A percentile compares a stretch with the other conserved stretches of the same genome.
Evolutionary conservation across 2,797 vertebrate species (phyloP).

Genomic region (Pangasius larnaudii): DNA sequence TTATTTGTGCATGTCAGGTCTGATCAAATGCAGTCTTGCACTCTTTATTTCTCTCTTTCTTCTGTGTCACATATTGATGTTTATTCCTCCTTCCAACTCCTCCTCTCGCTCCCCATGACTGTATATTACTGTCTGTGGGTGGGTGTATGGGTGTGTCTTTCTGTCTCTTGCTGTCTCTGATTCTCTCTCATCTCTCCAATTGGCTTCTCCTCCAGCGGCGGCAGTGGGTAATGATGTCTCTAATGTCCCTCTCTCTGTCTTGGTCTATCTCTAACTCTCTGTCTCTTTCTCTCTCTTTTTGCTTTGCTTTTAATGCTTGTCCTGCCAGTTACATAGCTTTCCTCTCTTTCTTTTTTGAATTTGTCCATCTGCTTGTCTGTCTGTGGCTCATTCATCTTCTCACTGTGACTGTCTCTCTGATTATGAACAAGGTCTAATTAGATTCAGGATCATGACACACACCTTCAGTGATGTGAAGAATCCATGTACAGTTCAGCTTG

Average conservation of each 20-base stretch:
- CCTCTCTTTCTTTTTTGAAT: conserved; percentile 67
- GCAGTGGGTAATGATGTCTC: conserved; percentile 71
- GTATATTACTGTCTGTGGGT: conserved; percentile 33
- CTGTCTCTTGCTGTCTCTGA: conserved; percentile 56
- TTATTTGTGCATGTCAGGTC: conserved; percentile 33
- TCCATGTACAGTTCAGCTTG: background rate
- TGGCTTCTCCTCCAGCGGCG: conserved; percentile 78
- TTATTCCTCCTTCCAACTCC: conserved; percentile 62
- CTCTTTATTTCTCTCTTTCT: conserved; percentile 58
- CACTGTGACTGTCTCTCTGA: conserved; percentile 55
- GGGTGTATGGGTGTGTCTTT: conserved; percentile 37
- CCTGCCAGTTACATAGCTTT: conserved; percentile 65
- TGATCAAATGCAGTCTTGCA: conserved; percentile 64
- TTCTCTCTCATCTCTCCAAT: conserved; percentile 75
- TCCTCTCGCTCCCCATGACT: conserved; percentile 57
- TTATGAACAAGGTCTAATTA: conserved; percentile 63
- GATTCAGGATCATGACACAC: conserved; percentile 20
- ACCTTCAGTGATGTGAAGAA: background rate
- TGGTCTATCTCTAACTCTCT: conserved; percentile 41
- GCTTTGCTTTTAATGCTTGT: conserved; percentile 63
- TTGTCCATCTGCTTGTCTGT: conserved; percentile 52
- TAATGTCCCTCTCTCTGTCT: conserved; percentile 74
- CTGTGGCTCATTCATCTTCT: conserved; percentile 58
- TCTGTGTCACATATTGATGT: conserved; percentile 72
- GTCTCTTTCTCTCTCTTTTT: conserved; percentile 56